Conservation (phyloP, 2,113 vertebrate species). For the Geococcyx californianus region DNA sequence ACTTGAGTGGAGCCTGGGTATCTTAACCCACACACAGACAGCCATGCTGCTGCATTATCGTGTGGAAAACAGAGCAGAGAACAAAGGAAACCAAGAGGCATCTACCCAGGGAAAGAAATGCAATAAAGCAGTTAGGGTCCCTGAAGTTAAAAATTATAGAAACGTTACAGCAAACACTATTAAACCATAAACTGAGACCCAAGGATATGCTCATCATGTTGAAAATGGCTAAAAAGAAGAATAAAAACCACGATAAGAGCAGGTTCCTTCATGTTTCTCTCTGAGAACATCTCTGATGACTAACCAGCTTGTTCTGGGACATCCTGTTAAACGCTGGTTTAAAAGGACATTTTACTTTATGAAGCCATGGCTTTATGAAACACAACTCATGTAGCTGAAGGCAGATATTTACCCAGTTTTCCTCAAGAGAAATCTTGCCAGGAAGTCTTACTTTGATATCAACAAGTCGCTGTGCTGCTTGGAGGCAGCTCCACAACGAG, state of each 20-base stretch:
- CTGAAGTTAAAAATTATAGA: not conserved
- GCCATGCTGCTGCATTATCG: rapidly evolving
- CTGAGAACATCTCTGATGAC: not conserved
- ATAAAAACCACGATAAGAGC: not conserved
- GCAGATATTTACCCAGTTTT: not conserved
- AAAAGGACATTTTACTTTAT: not conserved
- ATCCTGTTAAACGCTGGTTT: rapidly evolving
- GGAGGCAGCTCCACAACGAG: rapidly evolving
- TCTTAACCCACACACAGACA: rapidly evolving
- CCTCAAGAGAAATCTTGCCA: rapidly evolving
- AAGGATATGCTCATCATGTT: rapidly evolving
- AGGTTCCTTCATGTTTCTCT: not conserved
- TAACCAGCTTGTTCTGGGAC: rapidly evolving
- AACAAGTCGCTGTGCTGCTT: not conserved
- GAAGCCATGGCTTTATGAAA: not conserved
- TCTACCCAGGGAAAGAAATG: not conserved
- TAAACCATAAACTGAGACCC: not conserved
- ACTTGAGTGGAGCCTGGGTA: rapidly evolving
- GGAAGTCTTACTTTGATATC: not conserved
- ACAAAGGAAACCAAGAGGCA: not conserved
- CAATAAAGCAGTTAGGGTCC: not conserved
- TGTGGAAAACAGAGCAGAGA: not conserved
- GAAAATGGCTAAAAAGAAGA: not conserved
- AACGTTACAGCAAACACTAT: not conserved
- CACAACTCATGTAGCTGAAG: not conserved